These are phyloP conservation scores for Psittacara wagleri DNA, from an alignment of 2,113 vertebrate species.

Conservation along the genomic window DNA sequence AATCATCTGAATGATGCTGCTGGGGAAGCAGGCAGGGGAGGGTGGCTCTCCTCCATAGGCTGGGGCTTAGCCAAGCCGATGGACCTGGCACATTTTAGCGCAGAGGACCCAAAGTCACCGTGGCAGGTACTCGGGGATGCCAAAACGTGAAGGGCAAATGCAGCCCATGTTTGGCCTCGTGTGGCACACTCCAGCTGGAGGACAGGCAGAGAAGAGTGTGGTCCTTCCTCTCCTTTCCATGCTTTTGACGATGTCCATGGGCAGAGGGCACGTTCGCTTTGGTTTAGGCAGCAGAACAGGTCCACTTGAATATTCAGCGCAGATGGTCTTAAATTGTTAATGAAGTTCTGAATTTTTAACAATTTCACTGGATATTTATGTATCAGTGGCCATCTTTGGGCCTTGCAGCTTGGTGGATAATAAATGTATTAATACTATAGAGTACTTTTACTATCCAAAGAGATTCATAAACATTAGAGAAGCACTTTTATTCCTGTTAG, in stretches of 20 bases:
- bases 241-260: accelerated
- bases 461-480: neutral
- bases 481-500: neutral
- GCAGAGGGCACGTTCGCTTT: neutral
- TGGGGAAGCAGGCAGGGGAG: neutral
- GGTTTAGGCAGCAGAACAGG: slow-evolving; percentile 9
- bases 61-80: neutral
- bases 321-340: slow-evolving; percentile 50
- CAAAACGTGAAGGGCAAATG: accelerated
- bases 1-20: neutral
- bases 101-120: neutral
- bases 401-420: slow-evolving; percentile 1
- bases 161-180: accelerated
- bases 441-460: neutral
- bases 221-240: neutral
- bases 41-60: too few species aligned
- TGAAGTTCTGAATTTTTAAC: slow-evolving; percentile 55
- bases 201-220: accelerated
- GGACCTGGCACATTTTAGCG: neutral
- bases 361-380: slow-evolving; percentile 47
- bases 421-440: slow-evolving; percentile 21
- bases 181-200: neutral
- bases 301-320: neutral
- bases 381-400: neutral
- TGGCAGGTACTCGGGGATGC: neutral